These are phyloP conservation scores for Phoronis australis DNA, from an alignment of 2,888 invertebrate genomes.

Conservation along the genomic window DNA sequence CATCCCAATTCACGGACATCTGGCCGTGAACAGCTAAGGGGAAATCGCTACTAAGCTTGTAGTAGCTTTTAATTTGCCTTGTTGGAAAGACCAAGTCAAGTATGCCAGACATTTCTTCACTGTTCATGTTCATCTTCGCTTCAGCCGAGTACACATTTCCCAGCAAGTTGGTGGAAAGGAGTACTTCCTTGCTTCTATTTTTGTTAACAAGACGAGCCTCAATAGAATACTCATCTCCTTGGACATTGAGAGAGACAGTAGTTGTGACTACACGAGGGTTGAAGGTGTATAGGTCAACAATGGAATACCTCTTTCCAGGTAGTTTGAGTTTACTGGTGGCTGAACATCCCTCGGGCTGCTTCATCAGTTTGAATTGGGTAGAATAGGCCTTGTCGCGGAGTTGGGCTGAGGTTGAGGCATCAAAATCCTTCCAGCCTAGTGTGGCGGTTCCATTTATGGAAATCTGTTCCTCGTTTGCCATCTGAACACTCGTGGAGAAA, in stretches of 20 bases:
- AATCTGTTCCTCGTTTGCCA: background rate
- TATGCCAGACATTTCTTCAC: too few relatives aligned
- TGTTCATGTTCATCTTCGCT: conserved; percentile 14
- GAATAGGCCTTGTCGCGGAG: background rate
- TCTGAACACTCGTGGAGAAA: background rate
- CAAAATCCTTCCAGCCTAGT: background rate
- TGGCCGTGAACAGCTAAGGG: too few relatives aligned
- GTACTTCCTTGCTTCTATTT: conserved; percentile 9
- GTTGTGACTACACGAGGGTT: background rate
- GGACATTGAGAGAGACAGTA: background rate
- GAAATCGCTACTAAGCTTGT: too few relatives aligned
- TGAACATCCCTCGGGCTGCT: conserved; percentile 23
- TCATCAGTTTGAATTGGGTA: conserved; percentile 14
- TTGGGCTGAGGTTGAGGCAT: background rate
- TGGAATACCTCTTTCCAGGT: too few relatives aligned
- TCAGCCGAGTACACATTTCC: conserved; percentile 5
- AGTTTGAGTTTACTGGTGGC: conserved; percentile 22
- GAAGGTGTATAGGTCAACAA: background rate
- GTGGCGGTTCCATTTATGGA: background rate
- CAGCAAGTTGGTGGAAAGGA: conserved; percentile 6
- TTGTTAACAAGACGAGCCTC: conserved; percentile 10
- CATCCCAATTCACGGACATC: conserved; percentile 23
- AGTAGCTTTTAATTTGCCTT: too few relatives aligned
- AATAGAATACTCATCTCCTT: conserved; percentile 15
- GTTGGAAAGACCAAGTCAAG: too few relatives aligned